Evolutionary conservation across 2,888 invertebrate species (phyloP).

Genomic region (Acanthosepion lycidas): DNA sequence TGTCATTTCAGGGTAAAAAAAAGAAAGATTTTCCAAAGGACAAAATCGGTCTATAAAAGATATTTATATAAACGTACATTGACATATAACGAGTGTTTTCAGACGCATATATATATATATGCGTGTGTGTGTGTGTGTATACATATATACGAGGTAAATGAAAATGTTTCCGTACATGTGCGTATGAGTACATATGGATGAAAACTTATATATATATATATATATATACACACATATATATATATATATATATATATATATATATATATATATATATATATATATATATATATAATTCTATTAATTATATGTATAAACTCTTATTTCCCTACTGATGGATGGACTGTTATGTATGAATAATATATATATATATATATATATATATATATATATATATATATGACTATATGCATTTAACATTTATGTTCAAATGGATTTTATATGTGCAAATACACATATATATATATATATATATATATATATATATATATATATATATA

Average conservation of each 20-base stretch:
- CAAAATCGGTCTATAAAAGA: background rate
- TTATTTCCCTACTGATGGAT: no score
- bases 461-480: slow-evolving; percentile 35
- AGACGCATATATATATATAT: background rate
- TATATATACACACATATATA: background rate
- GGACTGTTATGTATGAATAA: no score
- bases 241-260: slow-evolving; percentile 34
- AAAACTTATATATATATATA: background rate
- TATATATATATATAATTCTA: no score
- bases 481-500: background rate
- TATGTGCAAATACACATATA: background rate
- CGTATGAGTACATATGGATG: background rate
- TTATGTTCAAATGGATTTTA: background rate
- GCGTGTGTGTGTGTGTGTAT: background rate
- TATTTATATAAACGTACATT: no score
- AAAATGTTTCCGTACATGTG: background rate
- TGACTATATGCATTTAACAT: background rate
- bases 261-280: background rate
- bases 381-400: background rate
- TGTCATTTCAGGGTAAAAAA: background rate
- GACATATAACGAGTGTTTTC: background rate
- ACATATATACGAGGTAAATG: no score
- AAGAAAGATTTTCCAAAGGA: background rate
- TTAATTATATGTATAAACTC: no score
- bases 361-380: slow-evolving; percentile 39